phyloP scores from a whole-genome alignment of 64 coral and sea anemone species.

The Pachyseris speciosa region DNA sequence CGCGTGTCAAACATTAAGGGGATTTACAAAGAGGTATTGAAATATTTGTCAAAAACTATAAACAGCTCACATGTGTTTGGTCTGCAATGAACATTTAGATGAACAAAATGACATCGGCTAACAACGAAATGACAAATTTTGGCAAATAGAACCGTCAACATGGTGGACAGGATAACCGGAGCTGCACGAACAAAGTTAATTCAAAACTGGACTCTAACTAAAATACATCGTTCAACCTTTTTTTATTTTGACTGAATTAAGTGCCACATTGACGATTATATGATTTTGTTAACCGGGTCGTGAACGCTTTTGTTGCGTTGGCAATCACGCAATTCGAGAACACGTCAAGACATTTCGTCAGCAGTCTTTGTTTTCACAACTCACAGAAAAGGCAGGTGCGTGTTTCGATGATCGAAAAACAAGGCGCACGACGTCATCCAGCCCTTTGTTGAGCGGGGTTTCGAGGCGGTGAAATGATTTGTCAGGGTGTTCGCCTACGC shows the following conservation, averaged over 20 bases:
- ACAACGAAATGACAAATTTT: background rate
- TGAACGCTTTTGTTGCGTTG: too few species aligned
- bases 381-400: conserved; percentile 8
- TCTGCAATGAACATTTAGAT: background rate
- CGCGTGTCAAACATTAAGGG: too few species aligned
- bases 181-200: background rate
- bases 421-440: background rate
- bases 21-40: too few species aligned
- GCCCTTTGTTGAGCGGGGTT: background rate
- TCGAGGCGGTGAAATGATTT: background rate
- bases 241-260: too few species aligned
- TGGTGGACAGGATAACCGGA: background rate
- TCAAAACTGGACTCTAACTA: background rate
- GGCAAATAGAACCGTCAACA: background rate
- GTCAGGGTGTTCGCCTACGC: background rate
- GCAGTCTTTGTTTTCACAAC: background rate
- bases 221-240: background rate
- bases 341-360: background rate
- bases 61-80: background rate
- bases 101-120: background rate
- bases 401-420: background rate
- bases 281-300: background rate
- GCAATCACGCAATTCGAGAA: background rate
- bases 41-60: background rate
- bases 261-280: too few species aligned